Evolutionary conservation across 35 echinoderm and acorn worm genomes (phyloP).

Genomic region (Strongylocentrotus purpuratus): DNA sequence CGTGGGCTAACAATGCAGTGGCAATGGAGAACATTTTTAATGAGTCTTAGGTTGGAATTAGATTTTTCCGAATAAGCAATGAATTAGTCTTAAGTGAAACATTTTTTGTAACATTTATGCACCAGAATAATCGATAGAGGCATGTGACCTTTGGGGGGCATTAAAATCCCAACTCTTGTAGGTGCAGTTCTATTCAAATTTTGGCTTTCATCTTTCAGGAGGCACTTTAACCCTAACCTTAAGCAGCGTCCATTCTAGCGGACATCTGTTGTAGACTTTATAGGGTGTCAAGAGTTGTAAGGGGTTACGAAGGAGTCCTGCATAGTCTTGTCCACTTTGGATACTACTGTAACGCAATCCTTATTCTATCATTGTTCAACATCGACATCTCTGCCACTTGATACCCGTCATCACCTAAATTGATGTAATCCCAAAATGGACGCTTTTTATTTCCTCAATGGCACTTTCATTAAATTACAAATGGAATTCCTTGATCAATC

Average conservation of each 20-base stretch:
- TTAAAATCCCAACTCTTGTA: not conserved
- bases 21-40: not conserved
- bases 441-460: not conserved
- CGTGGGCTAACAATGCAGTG: not conserved
- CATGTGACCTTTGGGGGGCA: not conserved
- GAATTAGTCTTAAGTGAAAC: not conserved
- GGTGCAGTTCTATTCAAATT: not conserved
- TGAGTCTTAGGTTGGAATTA: not conserved
- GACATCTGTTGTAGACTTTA: constrained; percentile 1
- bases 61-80: not conserved
- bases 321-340: not conserved
- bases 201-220: not conserved
- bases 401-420: not conserved
- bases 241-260: not conserved
- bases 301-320: not conserved
- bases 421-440: not conserved
- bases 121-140: not conserved
- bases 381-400: not conserved
- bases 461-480: not conserved
- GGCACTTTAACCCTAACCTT: not conserved
- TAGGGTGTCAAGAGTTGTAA: not conserved
- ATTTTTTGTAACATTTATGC: not conserved
- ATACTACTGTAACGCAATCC: not conserved
- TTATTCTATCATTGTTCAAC: not conserved
- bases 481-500: not conserved